These are phyloP conservation scores for Apolygus lucorum DNA, from an alignment of 1,140 invertebrate genomes.

Conservation along the genomic window DNA sequence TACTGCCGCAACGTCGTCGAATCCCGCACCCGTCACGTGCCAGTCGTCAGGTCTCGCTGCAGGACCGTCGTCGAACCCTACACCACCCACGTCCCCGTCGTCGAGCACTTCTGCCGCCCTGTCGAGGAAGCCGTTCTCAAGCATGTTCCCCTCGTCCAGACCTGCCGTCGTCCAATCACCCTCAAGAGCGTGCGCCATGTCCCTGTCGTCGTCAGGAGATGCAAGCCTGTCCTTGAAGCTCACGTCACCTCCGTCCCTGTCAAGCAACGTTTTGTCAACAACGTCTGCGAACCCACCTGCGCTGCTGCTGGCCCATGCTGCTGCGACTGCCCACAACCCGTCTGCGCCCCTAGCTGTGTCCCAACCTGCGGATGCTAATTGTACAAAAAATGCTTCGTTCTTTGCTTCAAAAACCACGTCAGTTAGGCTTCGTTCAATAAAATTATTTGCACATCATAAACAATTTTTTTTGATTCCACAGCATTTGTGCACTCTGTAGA, in stretches of 20 bases:
- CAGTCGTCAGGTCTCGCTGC: conserved; percentile 11
- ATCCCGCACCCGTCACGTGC: conserved; percentile 14
- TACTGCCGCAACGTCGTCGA: conserved; percentile 19
- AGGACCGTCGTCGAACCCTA: conserved; percentile 22
- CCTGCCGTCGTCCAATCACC: conserved; percentile 6
- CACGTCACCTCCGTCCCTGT: conserved; percentile 21
- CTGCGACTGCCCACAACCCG: conserved; percentile 1
- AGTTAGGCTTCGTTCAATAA: no score
- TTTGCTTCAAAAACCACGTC: no score
- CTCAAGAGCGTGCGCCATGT: conserved; percentile 17
- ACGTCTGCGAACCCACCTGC: background rate
- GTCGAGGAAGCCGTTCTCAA: conserved; percentile 17
- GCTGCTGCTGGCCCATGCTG: background rate
- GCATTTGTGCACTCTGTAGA: no score
- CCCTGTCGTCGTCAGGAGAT: conserved; percentile 11
- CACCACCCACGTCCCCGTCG: conserved; percentile 24
- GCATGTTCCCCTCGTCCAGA: conserved; percentile 21
- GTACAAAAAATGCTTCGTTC: no score
- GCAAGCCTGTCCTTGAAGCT: conserved; percentile 17
- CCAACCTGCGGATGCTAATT: background rate
- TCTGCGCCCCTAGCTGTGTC: background rate
- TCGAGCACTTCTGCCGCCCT: conserved; percentile 12
- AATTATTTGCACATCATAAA: no score
- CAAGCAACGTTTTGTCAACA: conserved; percentile 12
- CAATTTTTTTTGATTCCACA: no score